Evolutionary conservation across 2,888 invertebrate genomes (phyloP), one percentile per base, ranked within the genome.

Genomic region (Tetheella fluctuosa): DNA sequence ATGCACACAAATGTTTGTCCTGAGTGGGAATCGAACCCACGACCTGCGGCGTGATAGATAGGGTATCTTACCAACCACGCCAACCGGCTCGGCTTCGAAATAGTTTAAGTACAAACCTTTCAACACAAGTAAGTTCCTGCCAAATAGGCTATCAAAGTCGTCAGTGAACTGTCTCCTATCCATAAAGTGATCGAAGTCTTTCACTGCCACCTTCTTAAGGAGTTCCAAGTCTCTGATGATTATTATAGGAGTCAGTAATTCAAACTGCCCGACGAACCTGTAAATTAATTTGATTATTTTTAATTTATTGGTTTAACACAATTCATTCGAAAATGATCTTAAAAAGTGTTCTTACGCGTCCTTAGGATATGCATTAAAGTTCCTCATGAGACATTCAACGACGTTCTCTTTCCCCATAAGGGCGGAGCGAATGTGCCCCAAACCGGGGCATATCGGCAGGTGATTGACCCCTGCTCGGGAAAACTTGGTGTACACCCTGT

Each of bases 181-280:
- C 0, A 84, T 63, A 66, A 94, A 94, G 64, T 89, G 80, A 59
- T 93, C 93, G 55, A 93, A 94, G 62, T 94, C 92, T 61, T 93
- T 93, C 1, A 94, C 77, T 0, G 89, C 80, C 5, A 94, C 81
- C 64, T 84, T 81, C 66, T 93, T 93, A 0, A 93, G 66, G 6
- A 93, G 62, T 13, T 94, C 93, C 0, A 89, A 81, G 69, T 93
- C 93, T 12, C 30, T 23, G 28, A 54, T 28, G 54, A 54, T 17
- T 15, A 54, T 28, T 2, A 54, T 30, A 28, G 42, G 42, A 42
- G 42, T 7, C 42, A 42, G 42, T 1, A 42, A 7, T 17, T 42
- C 42, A 15, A 17, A 42, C 42, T 42, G 42, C 6, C 42, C 42
- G 15, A 42, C 42, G 12, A 42, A 42, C 17, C 42, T 42, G 42